Evolutionary conservation across 2,797 vertebrate species (phyloP), one percentile per base, ranked within the genome.

Genomic region (Platyrinchus mystaceus): DNA sequence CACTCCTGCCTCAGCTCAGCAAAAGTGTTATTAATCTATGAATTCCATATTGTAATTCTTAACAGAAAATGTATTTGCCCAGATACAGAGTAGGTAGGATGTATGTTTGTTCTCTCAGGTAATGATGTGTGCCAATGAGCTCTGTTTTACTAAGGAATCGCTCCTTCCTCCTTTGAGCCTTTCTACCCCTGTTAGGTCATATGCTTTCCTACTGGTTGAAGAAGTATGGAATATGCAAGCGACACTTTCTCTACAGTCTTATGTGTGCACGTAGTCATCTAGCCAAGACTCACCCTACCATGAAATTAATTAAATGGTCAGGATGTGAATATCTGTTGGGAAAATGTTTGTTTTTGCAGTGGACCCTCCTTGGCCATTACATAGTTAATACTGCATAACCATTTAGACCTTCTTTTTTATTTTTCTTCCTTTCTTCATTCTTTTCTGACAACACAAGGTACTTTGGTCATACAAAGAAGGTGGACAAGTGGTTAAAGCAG

Each of bases 31-130:
- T 28, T 63, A 70, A 77, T 81, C 26, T 26, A 10, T 41, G 34
- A 87, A 73, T 60, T 89, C 71, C 64, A 63, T 23, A n/a, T 11
- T 16, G 18, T 81, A 93, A 86, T 88, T 93, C 62, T 94, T 95
- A 91, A 76, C 22, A 74, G 83, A 55, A 96, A 97, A 69, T 66
- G 36, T 47, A 69, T 93, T 93, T 76, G 22, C 46, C 34, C 36
- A 60, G 43, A 14, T 46, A 34, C 23, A 52, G 10, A 2, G 3
- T 20, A 49, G 34, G 41, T 36, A 59, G 63, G 68, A 49, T n/a
- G 10, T 53, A 34, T 37, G 43, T 49, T 89, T 26, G 39, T 36
- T 81, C 43, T 55, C 58, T 36, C 30, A 73, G 22, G 47, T 53
- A 91, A 58, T 46, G 52, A 17, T 69, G 76, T 6, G 4, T 1